A percentile compares a stretch with the other conserved stretches of the same genome.
Evolutionary conservation across 2,888 invertebrate genomes (phyloP).

Genomic region (Agrotis segetum): DNA sequence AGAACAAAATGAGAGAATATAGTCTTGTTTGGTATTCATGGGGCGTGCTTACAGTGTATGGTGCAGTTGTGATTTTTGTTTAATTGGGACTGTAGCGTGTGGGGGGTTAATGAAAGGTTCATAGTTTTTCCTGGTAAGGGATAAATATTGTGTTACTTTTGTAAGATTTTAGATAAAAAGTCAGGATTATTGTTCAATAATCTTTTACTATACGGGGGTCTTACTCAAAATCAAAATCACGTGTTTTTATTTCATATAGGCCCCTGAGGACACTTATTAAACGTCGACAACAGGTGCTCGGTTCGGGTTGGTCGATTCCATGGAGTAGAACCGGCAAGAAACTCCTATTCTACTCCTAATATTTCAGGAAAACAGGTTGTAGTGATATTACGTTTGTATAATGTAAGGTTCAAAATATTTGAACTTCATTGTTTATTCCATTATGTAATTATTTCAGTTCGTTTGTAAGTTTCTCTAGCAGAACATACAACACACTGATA

Average conservation of each 20-base stretch:
- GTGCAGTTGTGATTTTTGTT: slow-evolving; percentile 57
- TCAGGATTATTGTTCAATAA: too few relatives aligned
- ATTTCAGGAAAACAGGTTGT: too few relatives aligned
- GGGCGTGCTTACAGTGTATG: slow-evolving; percentile 55
- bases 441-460: not conserved
- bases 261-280: too few relatives aligned
- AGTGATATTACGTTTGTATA: too few relatives aligned
- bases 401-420: not conserved
- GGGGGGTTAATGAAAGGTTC: not conserved
- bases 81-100: slow-evolving; percentile 35
- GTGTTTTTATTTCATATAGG: too few relatives aligned
- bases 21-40: slow-evolving; percentile 70
- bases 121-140: not conserved
- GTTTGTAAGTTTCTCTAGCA: not conserved
- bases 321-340: too few relatives aligned
- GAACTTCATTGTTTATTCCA: too few relatives aligned
- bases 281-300: too few relatives aligned
- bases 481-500: not conserved
- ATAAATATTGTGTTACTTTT: not conserved
- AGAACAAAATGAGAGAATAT: slow-evolving; percentile 73
- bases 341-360: too few relatives aligned
- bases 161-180: not conserved
- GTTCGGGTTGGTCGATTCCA: too few relatives aligned
- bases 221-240: too few relatives aligned
- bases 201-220: too few relatives aligned